phyloP scores from a whole-genome alignment of 2,888 invertebrate genomes.

The Leucozona laternaria region DNA sequence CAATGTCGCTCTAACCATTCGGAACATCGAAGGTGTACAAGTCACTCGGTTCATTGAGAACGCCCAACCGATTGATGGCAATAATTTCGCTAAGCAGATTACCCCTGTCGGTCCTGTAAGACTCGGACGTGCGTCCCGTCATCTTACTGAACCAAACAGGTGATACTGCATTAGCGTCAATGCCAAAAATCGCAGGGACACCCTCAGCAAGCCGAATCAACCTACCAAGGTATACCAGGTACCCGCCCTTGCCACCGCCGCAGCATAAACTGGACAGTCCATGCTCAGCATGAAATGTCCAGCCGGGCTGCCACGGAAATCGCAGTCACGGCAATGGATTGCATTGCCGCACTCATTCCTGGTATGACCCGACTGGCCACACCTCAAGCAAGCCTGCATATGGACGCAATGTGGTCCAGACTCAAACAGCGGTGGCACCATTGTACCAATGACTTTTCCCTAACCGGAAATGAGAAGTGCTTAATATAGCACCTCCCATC shows the following conservation, averaged over 20 bases:
- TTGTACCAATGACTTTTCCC: too few relatives aligned
- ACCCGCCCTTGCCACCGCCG: too few relatives aligned
- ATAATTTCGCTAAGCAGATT: constrained; percentile 37
- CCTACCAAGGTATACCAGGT: too few relatives aligned
- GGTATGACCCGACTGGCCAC: neutral
- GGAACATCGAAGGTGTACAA: constrained; percentile 17
- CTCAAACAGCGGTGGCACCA: too few relatives aligned
- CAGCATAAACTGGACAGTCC: too few relatives aligned
- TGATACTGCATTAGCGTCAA: too few relatives aligned
- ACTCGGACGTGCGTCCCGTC: neutral
- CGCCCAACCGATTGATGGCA: neutral
- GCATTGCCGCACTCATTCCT: neutral
- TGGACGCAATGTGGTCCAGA: too few relatives aligned
- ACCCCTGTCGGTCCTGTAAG: neutral
- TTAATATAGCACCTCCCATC: neutral
- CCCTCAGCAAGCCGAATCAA: too few relatives aligned
- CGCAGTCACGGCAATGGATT: neutral
- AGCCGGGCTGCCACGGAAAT: constrained; percentile 29
- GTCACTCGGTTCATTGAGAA: constrained; percentile 38
- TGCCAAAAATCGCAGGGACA: too few relatives aligned
- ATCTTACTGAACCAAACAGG: constrained; percentile 57
- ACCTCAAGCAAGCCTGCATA: neutral
- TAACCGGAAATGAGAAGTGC: too few relatives aligned
- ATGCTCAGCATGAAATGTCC: too few relatives aligned
- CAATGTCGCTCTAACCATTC: neutral